These are phyloP conservation scores for Peromyscus californicus DNA, from an alignment of 2,113 vertebrate genomes.

Conservation along the genomic window DNA sequence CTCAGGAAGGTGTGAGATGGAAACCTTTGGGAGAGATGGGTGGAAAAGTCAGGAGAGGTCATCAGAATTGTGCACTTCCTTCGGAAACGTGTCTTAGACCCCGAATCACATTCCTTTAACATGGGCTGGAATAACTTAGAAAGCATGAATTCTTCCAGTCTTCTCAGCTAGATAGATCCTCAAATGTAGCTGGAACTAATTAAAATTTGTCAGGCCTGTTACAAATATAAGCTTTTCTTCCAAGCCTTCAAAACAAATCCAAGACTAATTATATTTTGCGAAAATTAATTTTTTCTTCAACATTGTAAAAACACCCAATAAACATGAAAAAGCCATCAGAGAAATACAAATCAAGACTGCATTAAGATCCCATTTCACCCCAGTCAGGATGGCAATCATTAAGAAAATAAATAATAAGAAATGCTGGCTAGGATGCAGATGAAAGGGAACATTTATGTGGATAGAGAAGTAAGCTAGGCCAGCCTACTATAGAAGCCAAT, in stretches of 20 bases:
- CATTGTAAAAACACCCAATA: conserved; percentile 12
- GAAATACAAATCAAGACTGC: background rate
- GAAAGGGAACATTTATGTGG: background rate
- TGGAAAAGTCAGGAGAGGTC: background rate
- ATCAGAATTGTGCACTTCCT: background rate
- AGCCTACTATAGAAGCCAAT: background rate
- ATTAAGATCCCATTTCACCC: background rate
- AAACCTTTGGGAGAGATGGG: background rate
- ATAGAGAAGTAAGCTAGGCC: background rate
- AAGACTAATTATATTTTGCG: conserved; percentile 44
- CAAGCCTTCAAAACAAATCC: conserved; percentile 15
- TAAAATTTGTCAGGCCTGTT: conserved; percentile 43
- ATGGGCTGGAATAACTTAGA: background rate
- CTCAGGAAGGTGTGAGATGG: background rate
- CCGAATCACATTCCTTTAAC: conserved; percentile 12
- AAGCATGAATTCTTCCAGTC: background rate
- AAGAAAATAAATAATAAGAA: background rate
- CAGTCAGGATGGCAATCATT: background rate
- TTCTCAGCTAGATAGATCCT: background rate
- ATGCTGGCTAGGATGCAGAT: background rate
- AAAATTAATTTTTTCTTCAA: conserved; percentile 62
- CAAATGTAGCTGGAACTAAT: conserved; percentile 50
- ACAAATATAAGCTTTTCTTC: conserved; percentile 38
- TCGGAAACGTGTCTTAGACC: background rate
- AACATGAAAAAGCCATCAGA: background rate